Base-by-base conservation (phyloP, 2,113 vertebrate genomes). In the Gymnarchus niloticus region DNA sequence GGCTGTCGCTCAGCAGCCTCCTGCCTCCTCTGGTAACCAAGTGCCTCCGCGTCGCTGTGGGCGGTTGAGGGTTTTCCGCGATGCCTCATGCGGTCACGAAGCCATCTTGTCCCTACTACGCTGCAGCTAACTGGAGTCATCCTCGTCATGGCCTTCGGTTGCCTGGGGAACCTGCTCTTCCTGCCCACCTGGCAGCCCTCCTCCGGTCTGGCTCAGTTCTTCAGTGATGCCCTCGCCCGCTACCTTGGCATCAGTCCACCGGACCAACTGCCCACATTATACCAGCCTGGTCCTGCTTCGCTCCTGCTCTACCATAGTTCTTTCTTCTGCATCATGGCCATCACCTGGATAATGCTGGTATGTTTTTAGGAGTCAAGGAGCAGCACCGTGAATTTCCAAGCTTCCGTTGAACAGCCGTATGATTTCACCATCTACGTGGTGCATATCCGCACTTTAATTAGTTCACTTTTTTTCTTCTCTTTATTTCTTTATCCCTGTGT, bases 311-410 rank as follows among this genome's bases (percentile, higher is more conserved):
- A 82, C 83, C 84, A 54, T 41, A 87, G 83, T 14, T 41, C 76
- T 6, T 56, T 93, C 4, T 88, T 88, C 33, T 83, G 90, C 19
- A 51, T 88, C 0, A 69, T 81, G 37, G 76, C 85, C 46, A 28
- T 87, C 46, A n/a, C 86, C 28, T 91, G 91, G 88, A 91, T 89
- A 73, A 86, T 89, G 85, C 33, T 90, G 93, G 95, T 97, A 93
- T 0, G 89, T 90, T 83, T 65, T 14, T 54, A 54, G 9, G 7
- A 8, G 8, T 37, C 9, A 3, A 33, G 10, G n/a, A 44, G 41
- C 21, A 59, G 28, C 49, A 9, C 37, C 49, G 7, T 83, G 61
- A 56, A 25, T 52, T 3, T 51, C 25, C n/a, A 81, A 81, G 80
- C 49, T 81, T 73, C 49, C 49, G 10, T 28, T 21, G 25, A 9